Percentiles rank a stretch among this genome's conserved stretches.
phyloP scores from a whole-genome alignment of 1,140 invertebrate species.

The Adelges cooleyi region DNA sequence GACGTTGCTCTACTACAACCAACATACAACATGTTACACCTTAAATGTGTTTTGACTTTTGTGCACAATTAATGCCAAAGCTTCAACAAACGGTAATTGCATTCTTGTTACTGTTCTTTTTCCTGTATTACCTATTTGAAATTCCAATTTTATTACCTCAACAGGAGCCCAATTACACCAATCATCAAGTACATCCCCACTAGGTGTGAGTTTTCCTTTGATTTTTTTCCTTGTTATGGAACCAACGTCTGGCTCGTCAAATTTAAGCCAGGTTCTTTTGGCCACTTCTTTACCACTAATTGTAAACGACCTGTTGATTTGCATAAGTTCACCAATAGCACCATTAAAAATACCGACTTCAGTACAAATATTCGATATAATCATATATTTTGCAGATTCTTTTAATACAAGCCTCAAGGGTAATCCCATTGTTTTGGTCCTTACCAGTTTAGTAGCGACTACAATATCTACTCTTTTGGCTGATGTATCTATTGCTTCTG shows the following conservation, averaged over 20 bases:
- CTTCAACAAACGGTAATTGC: neutral
- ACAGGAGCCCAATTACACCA: neutral
- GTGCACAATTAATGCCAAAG: neutral
- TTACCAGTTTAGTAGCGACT: neutral
- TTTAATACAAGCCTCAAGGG: neutral
- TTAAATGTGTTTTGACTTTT: neutral
- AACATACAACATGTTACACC: neutral
- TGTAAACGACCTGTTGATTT: neutral
- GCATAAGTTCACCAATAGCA: slow-evolving; percentile 33
- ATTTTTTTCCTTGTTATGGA: neutral
- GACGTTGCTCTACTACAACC: slow-evolving; percentile 1
- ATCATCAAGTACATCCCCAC: neutral
- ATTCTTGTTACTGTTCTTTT: neutral
- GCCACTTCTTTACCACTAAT: neutral
- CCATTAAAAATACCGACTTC: slow-evolving; percentile 38
- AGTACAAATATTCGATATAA: slow-evolving; percentile 38
- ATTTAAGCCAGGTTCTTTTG: neutral
- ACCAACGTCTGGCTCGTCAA: neutral
- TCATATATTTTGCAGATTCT: slow-evolving; percentile 34
- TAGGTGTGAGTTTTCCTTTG: neutral
- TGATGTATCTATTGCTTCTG: neutral
- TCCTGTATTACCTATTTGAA: neutral
- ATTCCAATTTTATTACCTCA: neutral
- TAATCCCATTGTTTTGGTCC: neutral
- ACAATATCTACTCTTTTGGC: neutral